Evolutionary conservation across 2,113 vertebrate species (phyloP), one percentile per base, ranked within the genome.

Genomic region (Ramphastos sulfuratus): DNA sequence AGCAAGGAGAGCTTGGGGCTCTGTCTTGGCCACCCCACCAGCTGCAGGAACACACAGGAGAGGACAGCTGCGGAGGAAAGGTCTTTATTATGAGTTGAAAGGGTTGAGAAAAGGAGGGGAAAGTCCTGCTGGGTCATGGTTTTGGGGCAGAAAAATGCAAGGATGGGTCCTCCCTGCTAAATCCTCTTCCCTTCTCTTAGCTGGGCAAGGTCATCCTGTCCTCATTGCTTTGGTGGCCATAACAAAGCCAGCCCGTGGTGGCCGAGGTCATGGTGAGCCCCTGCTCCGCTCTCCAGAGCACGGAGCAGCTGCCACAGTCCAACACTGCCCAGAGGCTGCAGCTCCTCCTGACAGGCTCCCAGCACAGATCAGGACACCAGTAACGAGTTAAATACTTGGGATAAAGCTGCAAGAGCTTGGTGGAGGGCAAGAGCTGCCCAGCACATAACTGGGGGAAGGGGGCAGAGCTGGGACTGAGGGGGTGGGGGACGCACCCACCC

Each of bases 211-310:
- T 7, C 11, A 15, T 6, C 28, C 63, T 1, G 15, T 7, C 15
- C 9, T 7, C 24, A 48, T 1, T 3, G 21, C 64, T 55, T 31
- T 1, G 1, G 50, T 56, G 80, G 24, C 24, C 54, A 15, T 58
- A 12, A 76, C 72, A 55, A 37, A 44, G 85, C 72, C 83, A 48
- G 28, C 42, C 31, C 8, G 0, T 7, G 31, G 35, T 30, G 31
- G 55, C 48, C 7, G 4, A 9, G 54, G 55, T 30, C 10, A 1
- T 2, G 2, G 7, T 2, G 6, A 44, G 33, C 33, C 44, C 58
- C 42, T 23, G 54, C 15, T 44, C 37, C 0, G 0, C 55, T 35
- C 33, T 33, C 16, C 3, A 1, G 8, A 2, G 12, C 4, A 15
- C 24, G 24, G 33, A 11, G 6, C 4, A 30, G 28, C 46, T 37